These are phyloP conservation scores for Cheilosia soror DNA, from an alignment of 2,888 invertebrate genomes.

Conservation along the genomic window DNA sequence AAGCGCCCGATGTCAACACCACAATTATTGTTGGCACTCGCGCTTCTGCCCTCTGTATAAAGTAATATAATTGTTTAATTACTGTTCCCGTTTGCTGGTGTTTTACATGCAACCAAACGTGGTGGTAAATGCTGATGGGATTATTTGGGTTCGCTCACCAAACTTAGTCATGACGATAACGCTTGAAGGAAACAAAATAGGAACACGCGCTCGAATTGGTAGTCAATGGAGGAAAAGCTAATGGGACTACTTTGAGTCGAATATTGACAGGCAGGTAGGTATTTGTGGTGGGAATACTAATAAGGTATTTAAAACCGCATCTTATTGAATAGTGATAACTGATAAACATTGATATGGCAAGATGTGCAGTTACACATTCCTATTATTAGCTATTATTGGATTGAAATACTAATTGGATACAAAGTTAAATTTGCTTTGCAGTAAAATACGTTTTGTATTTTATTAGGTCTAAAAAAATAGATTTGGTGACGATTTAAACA, in stretches of 20 bases:
- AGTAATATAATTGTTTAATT: conserved; percentile 74
- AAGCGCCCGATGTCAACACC: conserved; percentile 67
- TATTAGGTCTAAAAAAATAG: no score
- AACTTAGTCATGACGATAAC: conserved; percentile 34
- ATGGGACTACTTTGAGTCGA: conserved; percentile 23
- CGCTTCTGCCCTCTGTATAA: conserved; percentile 62
- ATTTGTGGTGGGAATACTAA: not conserved
- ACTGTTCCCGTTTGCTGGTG: conserved; percentile 44
- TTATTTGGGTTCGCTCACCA: conserved; percentile 45
- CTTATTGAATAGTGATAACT: not conserved
- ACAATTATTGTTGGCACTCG: conserved; percentile 66
- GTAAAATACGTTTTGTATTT: no score
- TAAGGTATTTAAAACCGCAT: not conserved
- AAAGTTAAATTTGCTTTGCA: no score
- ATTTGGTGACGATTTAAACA: no score
- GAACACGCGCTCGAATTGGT: conserved; percentile 38
- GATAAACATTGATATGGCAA: no score
- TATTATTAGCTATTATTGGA: no score
- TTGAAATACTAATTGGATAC: no score
- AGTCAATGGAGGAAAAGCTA: conserved; percentile 28
- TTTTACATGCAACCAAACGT: conserved; percentile 46
- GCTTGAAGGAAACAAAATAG: conserved; percentile 28
- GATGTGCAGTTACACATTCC: no score
- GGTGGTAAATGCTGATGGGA: conserved; percentile 43
- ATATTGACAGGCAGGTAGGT: conserved; percentile 10